Base-by-base conservation (phyloP, 2,113 vertebrate genomes). In the Anser cygnoides region DNA sequence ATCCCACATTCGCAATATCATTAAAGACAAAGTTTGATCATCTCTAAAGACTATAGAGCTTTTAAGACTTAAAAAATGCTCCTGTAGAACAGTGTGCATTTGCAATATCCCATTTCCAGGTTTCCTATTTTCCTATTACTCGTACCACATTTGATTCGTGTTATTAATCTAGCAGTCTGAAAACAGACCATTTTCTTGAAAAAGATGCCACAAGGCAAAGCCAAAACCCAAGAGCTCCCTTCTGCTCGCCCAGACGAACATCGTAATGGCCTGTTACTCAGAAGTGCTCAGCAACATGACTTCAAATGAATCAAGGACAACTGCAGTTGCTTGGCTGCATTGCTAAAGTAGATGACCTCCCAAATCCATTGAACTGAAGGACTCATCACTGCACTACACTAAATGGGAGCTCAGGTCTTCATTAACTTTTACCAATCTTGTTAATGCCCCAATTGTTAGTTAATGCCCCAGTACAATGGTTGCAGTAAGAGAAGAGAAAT, bases 211-310 rank as follows among this genome's bases (percentile, higher is more conserved):
- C 18, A 37, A 66, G 29, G 49, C 39, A 55, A 87, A 78, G 16
- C 46, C 49, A 61, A 37, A 18, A 23, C 52, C 52, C 61, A 79
- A 46, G 49, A 37, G 29, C 67, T 72, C 50, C 41, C 13, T 67
- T 35, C 35, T 75, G 9, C 75, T 31, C 49, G 76, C 82, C 39
- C 61, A 63, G 25, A 43, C 5, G 8, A 55, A 10, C 31, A 52
- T 2, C 3, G 1, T 49, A 62, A 57, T 2, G 3, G 50, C n/a
- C 37, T 1, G 0, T 20, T 29, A 46, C 52, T 65, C 43, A 26
- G 9, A 57, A 77, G 57, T 33, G 57, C 55, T 74, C 50, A 39
- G 78, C 55, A 55, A 59, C 7, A 9, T 3, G 2, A 35, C 72
- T 90, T 46, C 17, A 14, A 0, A 3, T 7, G 20, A 37, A 23